Evolutionary conservation across 1,140 invertebrate genomes (phyloP), one percentile per base, ranked within the genome.

Genomic region (Capitella teleta): DNA sequence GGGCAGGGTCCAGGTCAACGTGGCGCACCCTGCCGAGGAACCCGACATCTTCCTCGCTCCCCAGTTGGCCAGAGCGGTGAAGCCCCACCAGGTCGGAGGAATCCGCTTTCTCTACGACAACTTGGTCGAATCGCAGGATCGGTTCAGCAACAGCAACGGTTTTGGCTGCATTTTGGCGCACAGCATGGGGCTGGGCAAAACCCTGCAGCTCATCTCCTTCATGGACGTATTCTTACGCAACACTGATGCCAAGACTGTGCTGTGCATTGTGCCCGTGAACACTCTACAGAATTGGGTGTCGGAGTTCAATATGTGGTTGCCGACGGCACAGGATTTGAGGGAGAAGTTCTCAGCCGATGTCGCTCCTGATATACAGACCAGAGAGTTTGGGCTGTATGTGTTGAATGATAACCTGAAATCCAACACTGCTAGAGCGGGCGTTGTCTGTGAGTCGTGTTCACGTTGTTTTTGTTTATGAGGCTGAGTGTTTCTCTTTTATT

Each of bases 151-250:
- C n/a, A 90, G 87, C 2, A 80, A 81, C 46, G 92, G 93, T 14
- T 94, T 96, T 73, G 95, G 95, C 18, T 97, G 94, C 66, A 97
- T 98, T 58, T 75, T 99, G 21, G 94, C 95, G 5, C 95, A 98
- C 75, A 95, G 91, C 19, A 98, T 99, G 95, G 95, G 95, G 1
- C 76, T 98, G 16, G 95, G 95, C n/a, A 99, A 99, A 76, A 98
- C 95, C 0, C 77, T 98, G 36, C 57, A 76, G 67, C 66, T 96
- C 38, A 85, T 96, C 25, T 87, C 87, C 56, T 98, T 98, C 74
- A 87, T 86, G 64, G 92, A 98, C 73, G 84, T 97, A 55, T 96
- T 98, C 74, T 77, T 98, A 57, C 76, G 90, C 44, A 82, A 88
- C 63, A 95, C 91, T 0, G 78, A 78, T n/a, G 85, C 86, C 5